Conservation (phyloP, 2,888 invertebrate species). For the Drosophila melanocephala region DNA sequence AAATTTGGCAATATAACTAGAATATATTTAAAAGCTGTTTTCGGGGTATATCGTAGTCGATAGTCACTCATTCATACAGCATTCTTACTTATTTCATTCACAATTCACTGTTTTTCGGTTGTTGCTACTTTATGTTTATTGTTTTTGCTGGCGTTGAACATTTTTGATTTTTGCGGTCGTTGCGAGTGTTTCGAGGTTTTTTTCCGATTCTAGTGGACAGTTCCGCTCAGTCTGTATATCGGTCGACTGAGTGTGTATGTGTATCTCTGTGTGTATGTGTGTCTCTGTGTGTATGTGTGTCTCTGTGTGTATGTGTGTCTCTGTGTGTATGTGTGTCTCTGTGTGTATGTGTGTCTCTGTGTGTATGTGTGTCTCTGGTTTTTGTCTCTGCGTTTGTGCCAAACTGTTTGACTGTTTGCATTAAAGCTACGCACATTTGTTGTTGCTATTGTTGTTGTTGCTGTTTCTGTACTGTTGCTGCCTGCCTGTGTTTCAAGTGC, state of each 20-base stretch:
- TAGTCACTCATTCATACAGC: not conserved
- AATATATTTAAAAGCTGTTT: not conserved
- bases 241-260: slow-evolving; percentile 4
- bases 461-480: not conserved
- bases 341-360: slow-evolving; percentile 7
- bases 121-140: not conserved
- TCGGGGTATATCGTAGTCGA: not conserved
- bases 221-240: slow-evolving; percentile 12
- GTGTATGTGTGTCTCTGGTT: slow-evolving; percentile 7
- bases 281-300: too few relatives aligned
- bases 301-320: slow-evolving; percentile 8
- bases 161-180: slow-evolving; percentile 70
- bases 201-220: slow-evolving; percentile 28
- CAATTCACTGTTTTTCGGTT: slow-evolving; percentile 10
- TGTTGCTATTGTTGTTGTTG: slow-evolving; percentile 10
- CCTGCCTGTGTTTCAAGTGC: slow-evolving; percentile 64
- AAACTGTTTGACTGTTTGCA: slow-evolving; percentile 64
- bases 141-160: slow-evolving; percentile 25
- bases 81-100: not conserved
- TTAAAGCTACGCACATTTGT: slow-evolving; percentile 67
- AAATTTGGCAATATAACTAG: not conserved
- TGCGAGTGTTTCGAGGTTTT: slow-evolving; percentile 55
- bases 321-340: slow-evolving; percentile 2
- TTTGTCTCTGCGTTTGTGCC: slow-evolving; percentile 33
- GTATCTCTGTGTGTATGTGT: slow-evolving; percentile 2